These are phyloP conservation scores for Leptothorax acervorum DNA, from an alignment of 2,888 invertebrate species.

Conservation along the genomic window DNA sequence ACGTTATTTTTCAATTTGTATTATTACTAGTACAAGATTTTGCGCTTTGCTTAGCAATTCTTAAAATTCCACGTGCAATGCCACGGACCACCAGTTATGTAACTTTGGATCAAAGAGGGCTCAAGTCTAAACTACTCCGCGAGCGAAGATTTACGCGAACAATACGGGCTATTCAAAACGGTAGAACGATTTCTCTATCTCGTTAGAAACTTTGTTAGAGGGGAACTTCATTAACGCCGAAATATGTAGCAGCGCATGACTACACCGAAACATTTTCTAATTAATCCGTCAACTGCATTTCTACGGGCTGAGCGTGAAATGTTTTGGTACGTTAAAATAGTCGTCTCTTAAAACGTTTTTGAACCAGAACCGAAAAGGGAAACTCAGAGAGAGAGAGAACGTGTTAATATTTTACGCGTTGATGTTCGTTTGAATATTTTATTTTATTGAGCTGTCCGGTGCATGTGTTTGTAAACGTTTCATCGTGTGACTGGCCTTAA, in stretches of 20 bases:
- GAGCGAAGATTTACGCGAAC: constrained; percentile 24
- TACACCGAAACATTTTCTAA: constrained; percentile 25
- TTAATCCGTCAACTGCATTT: constrained; percentile 14
- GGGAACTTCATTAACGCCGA: constrained; percentile 28
- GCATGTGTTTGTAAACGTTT: constrained; percentile 36
- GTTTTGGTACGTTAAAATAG: constrained; percentile 13
- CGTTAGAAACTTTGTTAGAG: constrained; percentile 30
- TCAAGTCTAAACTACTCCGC: constrained; percentile 14
- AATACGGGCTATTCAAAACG: constrained; percentile 36
- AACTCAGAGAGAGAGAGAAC: constrained; percentile 8
- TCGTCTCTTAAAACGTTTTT: constrained; percentile 39
- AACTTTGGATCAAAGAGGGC: constrained; percentile 23
- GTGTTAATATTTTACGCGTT: constrained; percentile 49
- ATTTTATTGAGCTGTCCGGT: constrained; percentile 38
- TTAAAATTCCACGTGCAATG: not conserved
- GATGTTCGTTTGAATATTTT: constrained; percentile 50
- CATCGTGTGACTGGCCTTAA: constrained; percentile 18
- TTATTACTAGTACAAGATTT: not conserved
- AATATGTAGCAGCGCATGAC: constrained; percentile 14
- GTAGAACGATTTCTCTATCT: constrained; percentile 34
- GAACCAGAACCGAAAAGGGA: constrained; percentile 17
- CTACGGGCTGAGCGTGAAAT: constrained; percentile 21
- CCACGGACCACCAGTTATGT: not conserved
- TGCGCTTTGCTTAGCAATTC: not conserved
- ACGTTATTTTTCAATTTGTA: not conserved